Evolutionary conservation across 2,113 vertebrate genomes (phyloP).

Genomic region (Podocnemis expansa): DNA sequence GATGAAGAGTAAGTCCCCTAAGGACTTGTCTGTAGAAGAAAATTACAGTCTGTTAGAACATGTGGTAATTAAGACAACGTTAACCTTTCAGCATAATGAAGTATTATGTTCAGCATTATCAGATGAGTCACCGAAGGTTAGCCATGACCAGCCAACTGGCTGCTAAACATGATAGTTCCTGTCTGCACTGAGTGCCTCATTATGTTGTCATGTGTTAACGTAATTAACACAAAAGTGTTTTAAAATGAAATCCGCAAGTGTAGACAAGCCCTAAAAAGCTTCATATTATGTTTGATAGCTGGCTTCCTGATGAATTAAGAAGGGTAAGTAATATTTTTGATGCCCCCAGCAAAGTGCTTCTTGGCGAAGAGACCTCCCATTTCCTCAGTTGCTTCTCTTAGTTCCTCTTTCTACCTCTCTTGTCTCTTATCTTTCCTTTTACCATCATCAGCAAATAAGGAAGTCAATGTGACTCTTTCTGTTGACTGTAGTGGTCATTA

Average conservation of each 20-base stretch:
- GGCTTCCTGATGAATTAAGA: background rate
- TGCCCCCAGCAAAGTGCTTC: background rate
- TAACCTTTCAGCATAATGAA: constrained; percentile 16
- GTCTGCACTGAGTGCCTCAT: constrained; percentile 30
- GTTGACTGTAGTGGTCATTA: background rate
- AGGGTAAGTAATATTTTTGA: background rate
- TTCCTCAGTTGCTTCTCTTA: background rate
- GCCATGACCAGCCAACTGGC: background rate
- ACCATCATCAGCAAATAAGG: background rate
- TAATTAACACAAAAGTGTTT: constrained; percentile 10
- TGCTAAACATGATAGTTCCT: constrained; percentile 4
- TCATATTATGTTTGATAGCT: background rate
- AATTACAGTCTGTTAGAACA: constrained; percentile 39
- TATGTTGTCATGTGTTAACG: background rate
- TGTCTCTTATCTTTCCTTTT: background rate
- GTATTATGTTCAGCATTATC: constrained; percentile 19
- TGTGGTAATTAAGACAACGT: background rate
- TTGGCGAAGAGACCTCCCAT: background rate
- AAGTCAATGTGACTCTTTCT: background rate
- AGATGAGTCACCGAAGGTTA: constrained; percentile 33
- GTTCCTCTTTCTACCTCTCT: background rate
- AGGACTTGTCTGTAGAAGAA: constrained; percentile 9
- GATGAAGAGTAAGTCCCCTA: background rate
- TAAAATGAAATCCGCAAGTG: constrained; percentile 14
- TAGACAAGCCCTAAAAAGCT: constrained; percentile 14